Evolutionary conservation across 2,113 vertebrate species (phyloP).

Genomic region (Polypterus senegalus): DNA sequence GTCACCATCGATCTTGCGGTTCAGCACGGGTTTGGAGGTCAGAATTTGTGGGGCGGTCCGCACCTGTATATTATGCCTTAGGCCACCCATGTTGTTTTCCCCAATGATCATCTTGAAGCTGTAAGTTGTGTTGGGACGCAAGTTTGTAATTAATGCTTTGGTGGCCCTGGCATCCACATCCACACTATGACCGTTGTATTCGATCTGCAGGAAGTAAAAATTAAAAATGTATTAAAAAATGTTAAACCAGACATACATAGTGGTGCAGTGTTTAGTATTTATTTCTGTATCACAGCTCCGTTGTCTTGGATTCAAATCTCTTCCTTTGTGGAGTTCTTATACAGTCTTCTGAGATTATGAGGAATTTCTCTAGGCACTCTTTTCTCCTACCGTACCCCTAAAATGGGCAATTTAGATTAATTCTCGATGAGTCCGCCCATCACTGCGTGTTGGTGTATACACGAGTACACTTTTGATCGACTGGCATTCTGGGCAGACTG

Average conservation of each 20-base stretch:
- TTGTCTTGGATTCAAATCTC: too few species aligned
- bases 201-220: constrained; percentile 52
- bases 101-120: constrained; percentile 76
- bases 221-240: neutral
- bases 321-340: neutral
- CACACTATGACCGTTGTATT: constrained; percentile 75
- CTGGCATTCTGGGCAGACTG: too few species aligned
- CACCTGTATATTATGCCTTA: constrained; percentile 71
- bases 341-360: too few species aligned
- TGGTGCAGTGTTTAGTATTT: neutral
- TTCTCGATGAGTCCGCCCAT: too few species aligned
- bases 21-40: constrained; percentile 68
- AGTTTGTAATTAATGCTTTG: constrained; percentile 72
- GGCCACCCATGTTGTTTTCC: constrained; percentile 67
- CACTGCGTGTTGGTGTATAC: too few species aligned
- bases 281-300: neutral
- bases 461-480: too few species aligned
- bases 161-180: constrained; percentile 76
- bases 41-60: constrained; percentile 72
- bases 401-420: too few species aligned
- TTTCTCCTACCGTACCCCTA: too few species aligned
- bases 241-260: neutral
- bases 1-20: constrained; percentile 62
- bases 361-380: too few species aligned
- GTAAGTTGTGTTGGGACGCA: constrained; percentile 78